Base-by-base conservation (phyloP, 1,140 invertebrate genomes). In the Cotesia glomerata region DNA sequence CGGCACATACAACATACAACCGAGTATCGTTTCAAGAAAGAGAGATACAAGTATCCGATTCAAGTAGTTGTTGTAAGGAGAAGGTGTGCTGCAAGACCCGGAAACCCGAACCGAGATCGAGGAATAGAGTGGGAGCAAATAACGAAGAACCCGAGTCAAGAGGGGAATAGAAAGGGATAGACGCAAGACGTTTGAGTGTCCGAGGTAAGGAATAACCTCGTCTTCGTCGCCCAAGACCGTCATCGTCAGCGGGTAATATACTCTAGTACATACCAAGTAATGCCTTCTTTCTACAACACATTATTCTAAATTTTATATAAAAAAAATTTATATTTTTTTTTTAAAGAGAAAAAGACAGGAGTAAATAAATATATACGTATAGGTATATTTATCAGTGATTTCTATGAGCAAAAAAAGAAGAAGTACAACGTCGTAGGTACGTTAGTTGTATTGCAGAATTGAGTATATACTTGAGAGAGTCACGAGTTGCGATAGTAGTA, bases 141-240 rank as follows among this genome's bases (percentile, higher is more conserved):
- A 62, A 66, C 61, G 67, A 74, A 69, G 64, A 67, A 67, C 51
- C 36, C 13, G 45, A 49, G 39, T 11, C 66, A 52, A 62, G 51
- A 69, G 52, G 63, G 72, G 61, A 54, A 69, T 51, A 69, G 39
- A 74, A 74, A 65, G 72, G 68, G 68, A 70, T 32, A 74, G 65
- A 59, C 16, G 52, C 16, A 67, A 18, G 54, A 65, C 35, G 52
- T 62, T n/a, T 26, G 62, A 62, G 61, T 66, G 67, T 65, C 63
- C 39, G 71, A 69, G 49, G 58, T 61, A 51, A 3, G 49, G 45
- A 62, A 61, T 71, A 72, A 32, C 39, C 7, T 45, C 39, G 7
- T 45, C 39, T 7, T 45, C 39, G 7, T 45, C 39, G 39, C 11
- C 39, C 39, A 26, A 26, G 26, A 26, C 11, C 39, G 5, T 45